Base-by-base conservation (phyloP, 2,797 vertebrate species). In the Urophycis tenuis region DNA sequence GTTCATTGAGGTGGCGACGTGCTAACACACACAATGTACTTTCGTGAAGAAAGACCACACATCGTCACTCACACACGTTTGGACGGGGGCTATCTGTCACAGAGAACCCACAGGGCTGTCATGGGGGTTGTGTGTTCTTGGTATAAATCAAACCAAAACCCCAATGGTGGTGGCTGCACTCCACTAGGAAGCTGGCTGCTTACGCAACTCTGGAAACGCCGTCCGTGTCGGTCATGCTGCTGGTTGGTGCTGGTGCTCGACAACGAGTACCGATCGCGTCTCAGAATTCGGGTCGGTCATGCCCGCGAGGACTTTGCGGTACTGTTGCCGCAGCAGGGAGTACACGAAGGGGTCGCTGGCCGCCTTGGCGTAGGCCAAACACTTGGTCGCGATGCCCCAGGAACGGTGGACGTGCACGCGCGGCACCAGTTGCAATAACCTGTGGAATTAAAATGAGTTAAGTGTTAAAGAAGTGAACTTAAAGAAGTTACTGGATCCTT, bases 301-400 rank as follows among this genome's bases (percentile, higher is more conserved):
- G 74, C 87, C 77, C 32, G 92, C 90, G 79, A 95, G 89, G 75
- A 91, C 94, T 81, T 92, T 94, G 83, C 91, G 91, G 92, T 94
- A 94, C 79, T 94, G 93, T 75, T 93, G 92, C 64, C 92, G 89
- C 75, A 96, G 87, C 71, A 93, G 92, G 1, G 93, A 95, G 85
- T 94, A 94, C 77, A 95, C 91, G 15, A 94, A 94, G 0, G 93
- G 93, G 78, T 94, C 91, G 1, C 89, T 92, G 15, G 89, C 94
- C 71, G 92, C 93, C 91, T 95, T 94, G 87, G 93, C 92, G 30
- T 93, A 95, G 76, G 92, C 91, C 74, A 94, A 91, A 87, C 93
- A 94, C 89, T 94, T 94, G 83, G 92, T 92, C 74, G 90, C 82
- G 78, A 94, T 87, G 78, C 94, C 95, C 93, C 94, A 94, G 85